Evolutionary conservation across 2,888 invertebrate species (phyloP).

Genomic region (Chrysomela aeneicollis): DNA sequence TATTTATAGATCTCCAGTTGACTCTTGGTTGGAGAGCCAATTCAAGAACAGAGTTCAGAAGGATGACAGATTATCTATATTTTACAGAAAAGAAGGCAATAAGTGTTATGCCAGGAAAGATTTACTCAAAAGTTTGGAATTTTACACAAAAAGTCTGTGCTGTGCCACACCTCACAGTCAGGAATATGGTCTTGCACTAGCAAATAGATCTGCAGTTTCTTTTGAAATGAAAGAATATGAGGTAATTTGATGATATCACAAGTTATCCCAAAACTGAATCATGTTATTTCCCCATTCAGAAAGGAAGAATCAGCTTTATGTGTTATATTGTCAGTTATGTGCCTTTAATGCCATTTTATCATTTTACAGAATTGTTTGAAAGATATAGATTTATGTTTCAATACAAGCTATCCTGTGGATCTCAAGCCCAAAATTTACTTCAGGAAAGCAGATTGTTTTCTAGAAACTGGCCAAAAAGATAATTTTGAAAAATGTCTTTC

Average conservation of each 20-base stretch:
- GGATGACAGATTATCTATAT: slow-evolving; percentile 52
- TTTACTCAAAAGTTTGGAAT: slow-evolving; percentile 64
- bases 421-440: slow-evolving; percentile 71
- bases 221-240: slow-evolving; percentile 68
- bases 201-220: slow-evolving; percentile 74
- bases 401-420: slow-evolving; percentile 69
- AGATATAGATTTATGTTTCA: slow-evolving; percentile 70
- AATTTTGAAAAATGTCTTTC: slow-evolving; percentile 47
- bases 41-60: slow-evolving; percentile 54
- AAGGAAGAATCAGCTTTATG: too few species aligned
- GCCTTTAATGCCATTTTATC: neutral
- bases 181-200: slow-evolving; percentile 70
- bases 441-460: slow-evolving; percentile 71
- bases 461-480: slow-evolving; percentile 60
- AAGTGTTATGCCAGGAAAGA: slow-evolving; percentile 66
- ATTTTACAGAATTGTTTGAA: slow-evolving; percentile 67
- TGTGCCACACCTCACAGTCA: slow-evolving; percentile 66
- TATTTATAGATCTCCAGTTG: slow-evolving; percentile 54
- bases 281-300: slow-evolving; percentile 3
- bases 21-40: slow-evolving; percentile 55
- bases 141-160: slow-evolving; percentile 70
- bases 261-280: neutral
- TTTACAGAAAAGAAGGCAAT: slow-evolving; percentile 65
- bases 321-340: too few species aligned
- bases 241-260: slow-evolving; percentile 59